Percentiles rank a stretch among this genome's conserved stretches.
These are phyloP conservation scores for Pomatostomus ruficeps DNA, from an alignment of 2,113 vertebrate species.

Conservation along the genomic window DNA sequence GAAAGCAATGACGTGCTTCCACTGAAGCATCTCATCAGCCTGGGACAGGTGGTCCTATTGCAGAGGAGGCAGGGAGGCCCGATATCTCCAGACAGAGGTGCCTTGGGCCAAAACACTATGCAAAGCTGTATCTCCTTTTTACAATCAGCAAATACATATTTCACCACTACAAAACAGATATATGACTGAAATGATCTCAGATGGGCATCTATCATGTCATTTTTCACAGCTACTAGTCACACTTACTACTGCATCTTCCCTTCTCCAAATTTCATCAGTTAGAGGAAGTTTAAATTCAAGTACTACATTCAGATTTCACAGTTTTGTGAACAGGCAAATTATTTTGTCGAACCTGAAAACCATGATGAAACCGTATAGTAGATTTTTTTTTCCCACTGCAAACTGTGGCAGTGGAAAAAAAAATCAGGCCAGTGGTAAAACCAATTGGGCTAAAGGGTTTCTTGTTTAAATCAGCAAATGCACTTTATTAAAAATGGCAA, in stretches of 20 bases:
- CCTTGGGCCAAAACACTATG: background rate
- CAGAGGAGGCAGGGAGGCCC: background rate
- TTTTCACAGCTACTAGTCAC: slow-evolving; percentile 34
- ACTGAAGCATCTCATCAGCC: background rate
- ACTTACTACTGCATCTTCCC: background rate
- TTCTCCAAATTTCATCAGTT: slow-evolving; percentile 14
- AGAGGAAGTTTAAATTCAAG: slow-evolving; percentile 49
- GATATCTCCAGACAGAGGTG: background rate
- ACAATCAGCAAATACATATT: background rate
- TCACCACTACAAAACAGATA: background rate
- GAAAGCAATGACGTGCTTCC: background rate
- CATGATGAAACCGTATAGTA: background rate
- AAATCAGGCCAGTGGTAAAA: background rate
- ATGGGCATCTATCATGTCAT: slow-evolving; percentile 15
- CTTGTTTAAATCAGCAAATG: background rate
- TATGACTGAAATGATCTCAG: background rate
- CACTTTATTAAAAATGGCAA: background rate
- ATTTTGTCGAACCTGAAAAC: slow-evolving; percentile 42
- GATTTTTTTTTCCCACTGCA: background rate
- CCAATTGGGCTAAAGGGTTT: background rate
- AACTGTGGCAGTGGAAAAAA: no score
- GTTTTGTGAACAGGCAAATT: slow-evolving; percentile 48
- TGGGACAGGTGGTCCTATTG: background rate
- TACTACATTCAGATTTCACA: slow-evolving; percentile 42
- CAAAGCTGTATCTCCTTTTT: background rate